These are phyloP conservation scores for Belgica antarctica DNA, from an alignment of 2,888 invertebrate genomes.

Conservation along the genomic window DNA sequence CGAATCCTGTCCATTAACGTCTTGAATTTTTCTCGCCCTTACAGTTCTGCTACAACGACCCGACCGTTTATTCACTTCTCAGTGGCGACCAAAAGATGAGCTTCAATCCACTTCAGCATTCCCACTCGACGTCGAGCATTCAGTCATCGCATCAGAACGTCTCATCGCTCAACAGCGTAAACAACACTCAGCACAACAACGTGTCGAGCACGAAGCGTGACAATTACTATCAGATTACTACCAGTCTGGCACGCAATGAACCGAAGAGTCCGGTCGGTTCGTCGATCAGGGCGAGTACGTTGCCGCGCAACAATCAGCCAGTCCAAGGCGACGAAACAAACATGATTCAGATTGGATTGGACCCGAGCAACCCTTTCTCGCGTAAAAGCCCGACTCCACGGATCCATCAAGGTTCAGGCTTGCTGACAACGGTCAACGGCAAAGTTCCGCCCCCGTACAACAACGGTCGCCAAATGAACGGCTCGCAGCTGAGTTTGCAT, in stretches of 20 bases:
- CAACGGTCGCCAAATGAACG: conserved; percentile 46
- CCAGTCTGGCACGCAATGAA: conserved; percentile 35
- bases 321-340: conserved; percentile 21
- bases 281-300: conserved; percentile 63
- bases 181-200: conserved; percentile 32
- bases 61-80: conserved; percentile 53
- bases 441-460: conserved; percentile 41
- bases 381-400: conserved; percentile 55
- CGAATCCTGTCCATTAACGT: no score
- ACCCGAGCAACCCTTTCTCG: conserved; percentile 60
- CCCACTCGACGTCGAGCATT: conserved; percentile 55
- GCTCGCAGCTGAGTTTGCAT: conserved; percentile 56
- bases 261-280: conserved; percentile 37
- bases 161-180: conserved; percentile 14
- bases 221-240: conserved; percentile 43
- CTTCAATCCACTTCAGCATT: conserved; percentile 50
- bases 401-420: conserved; percentile 56
- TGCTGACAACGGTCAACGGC: conserved; percentile 54
- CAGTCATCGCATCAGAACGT: conserved; percentile 49
- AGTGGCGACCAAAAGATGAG: conserved; percentile 44
- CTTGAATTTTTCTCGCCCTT: conserved; percentile 1
- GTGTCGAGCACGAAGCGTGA: conserved; percentile 37
- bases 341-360: conserved; percentile 60
- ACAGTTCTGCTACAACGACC: conserved; percentile 54
- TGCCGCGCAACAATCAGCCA: conserved; percentile 66